Conservation (phyloP, 2,888 invertebrate genomes). For the Calephelis perditalis region DNA sequence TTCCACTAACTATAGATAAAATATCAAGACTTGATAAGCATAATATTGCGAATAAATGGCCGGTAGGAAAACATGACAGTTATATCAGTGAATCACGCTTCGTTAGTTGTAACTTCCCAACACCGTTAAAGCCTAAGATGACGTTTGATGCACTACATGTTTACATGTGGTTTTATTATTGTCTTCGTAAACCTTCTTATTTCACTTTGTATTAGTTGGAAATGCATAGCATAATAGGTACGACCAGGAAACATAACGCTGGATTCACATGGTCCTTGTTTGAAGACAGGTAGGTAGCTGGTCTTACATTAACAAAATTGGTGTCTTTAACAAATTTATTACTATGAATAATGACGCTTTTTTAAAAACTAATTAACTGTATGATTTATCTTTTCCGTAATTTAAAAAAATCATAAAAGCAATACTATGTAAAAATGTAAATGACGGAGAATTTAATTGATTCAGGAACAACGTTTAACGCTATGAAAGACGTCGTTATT, state of each 20-base stretch:
- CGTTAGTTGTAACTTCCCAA: slow-evolving; percentile 42
- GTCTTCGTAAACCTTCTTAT: too few species aligned
- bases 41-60: slow-evolving; percentile 55
- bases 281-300: slow-evolving; percentile 52
- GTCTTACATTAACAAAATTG: neutral
- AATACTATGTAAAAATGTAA: too few species aligned
- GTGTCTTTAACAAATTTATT: neutral
- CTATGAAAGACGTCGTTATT: slow-evolving; percentile 28
- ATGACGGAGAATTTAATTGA: too few species aligned
- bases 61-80: slow-evolving; percentile 64
- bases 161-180: slow-evolving; percentile 4
- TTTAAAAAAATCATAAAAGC: neutral
- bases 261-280: slow-evolving; percentile 57
- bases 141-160: slow-evolving; percentile 29
- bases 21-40: slow-evolving; percentile 43
- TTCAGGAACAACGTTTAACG: neutral
- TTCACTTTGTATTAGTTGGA: slow-evolving; percentile 1
- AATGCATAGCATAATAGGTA: neutral
- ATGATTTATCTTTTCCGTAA: neutral
- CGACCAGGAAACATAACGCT: slow-evolving; percentile 34
- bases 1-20: neutral
- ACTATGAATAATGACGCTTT: neutral
- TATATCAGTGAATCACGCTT: slow-evolving; percentile 65
- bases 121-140: slow-evolving; percentile 59
- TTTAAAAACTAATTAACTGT: neutral